Evolutionary conservation across 2,888 invertebrate species (phyloP).

Genomic region (Ennomos fuscantarius): DNA sequence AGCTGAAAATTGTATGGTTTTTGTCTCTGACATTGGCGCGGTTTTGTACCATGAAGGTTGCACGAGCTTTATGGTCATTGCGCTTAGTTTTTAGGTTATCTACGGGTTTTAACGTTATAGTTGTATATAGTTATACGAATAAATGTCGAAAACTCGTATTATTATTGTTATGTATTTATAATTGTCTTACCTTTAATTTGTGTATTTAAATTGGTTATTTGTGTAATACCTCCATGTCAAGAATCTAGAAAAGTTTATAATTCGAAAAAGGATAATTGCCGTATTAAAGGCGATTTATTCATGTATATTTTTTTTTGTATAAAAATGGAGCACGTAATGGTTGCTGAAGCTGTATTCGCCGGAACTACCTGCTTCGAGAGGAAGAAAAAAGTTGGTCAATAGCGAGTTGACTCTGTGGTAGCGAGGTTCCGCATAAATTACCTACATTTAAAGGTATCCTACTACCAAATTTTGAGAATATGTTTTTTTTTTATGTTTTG

Average conservation of each 20-base stretch:
- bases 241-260: too few relatives aligned
- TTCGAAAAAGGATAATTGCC: too few relatives aligned
- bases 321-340: too few relatives aligned
- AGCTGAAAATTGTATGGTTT: constrained; percentile 24
- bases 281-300: too few relatives aligned
- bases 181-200: too few relatives aligned
- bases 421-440: constrained; percentile 14
- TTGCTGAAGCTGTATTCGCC: constrained; percentile 11
- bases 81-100: constrained; percentile 33
- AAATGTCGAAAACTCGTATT: background rate
- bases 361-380: constrained; percentile 37
- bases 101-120: constrained; percentile 8
- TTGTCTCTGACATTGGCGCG: constrained; percentile 37
- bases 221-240: too few relatives aligned
- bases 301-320: too few relatives aligned
- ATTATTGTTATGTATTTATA: too few relatives aligned
- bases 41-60: constrained; percentile 37
- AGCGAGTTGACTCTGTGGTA: background rate
- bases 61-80: constrained; percentile 40
- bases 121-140: constrained; percentile 1
- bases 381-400: constrained; percentile 30
- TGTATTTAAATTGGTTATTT: too few relatives aligned
- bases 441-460: background rate
- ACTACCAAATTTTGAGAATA: too few relatives aligned
- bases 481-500: too few relatives aligned